Evolutionary conservation across 2,113 vertebrate genomes (phyloP), one percentile per base, ranked within the genome.

Genomic region (Cololabis saira): DNA sequence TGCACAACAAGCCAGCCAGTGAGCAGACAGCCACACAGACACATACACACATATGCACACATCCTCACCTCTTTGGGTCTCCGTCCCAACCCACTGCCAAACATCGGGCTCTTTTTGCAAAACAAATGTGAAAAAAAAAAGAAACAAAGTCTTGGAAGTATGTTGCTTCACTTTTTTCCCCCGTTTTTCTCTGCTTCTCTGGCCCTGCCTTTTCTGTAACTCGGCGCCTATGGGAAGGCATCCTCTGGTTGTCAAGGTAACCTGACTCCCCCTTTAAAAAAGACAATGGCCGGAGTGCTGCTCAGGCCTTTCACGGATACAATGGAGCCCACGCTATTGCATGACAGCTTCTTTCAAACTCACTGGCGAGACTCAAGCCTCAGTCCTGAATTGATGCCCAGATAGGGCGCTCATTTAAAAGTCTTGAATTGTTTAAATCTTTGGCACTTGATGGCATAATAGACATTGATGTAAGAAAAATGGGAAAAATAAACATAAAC

Each of bases 211-310:
- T 83, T 84, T 91, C 80, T 90, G 73, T 69, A 43, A 71, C 74
- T 55, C 40, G 55, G 52, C 67, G 68, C 80, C 84, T 83, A 74
- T 84, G 84, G 80, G 84, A 81, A 81, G 82, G 81, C 87, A 90
- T 91, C 89, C 58, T 75, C 66, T 8, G 1, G 90, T 92, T 90
- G 82, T 67, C 89, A 84, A 49, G 87, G 91, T 81, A 92, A 92
- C 89, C 82, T 61, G 80, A 81, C 83, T 90, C 89, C 82, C 87
- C 10, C 81, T 92, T 88, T 74, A 78, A 76, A 72, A 81, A 83
- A 89, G 74, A 91, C 89, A 92, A 92, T 91, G 84, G 69, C 77
- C 73, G 57, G 78, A 80, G 81, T 63, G 76, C 80, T 59, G 51
- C 81, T 73, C 52, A 49, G 69, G 89, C 84, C 76, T 85, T 83